Evolutionary conservation across 2,113 vertebrate species (phyloP), one percentile per base, ranked within the genome.

Genomic region (Natator depressus): DNA sequence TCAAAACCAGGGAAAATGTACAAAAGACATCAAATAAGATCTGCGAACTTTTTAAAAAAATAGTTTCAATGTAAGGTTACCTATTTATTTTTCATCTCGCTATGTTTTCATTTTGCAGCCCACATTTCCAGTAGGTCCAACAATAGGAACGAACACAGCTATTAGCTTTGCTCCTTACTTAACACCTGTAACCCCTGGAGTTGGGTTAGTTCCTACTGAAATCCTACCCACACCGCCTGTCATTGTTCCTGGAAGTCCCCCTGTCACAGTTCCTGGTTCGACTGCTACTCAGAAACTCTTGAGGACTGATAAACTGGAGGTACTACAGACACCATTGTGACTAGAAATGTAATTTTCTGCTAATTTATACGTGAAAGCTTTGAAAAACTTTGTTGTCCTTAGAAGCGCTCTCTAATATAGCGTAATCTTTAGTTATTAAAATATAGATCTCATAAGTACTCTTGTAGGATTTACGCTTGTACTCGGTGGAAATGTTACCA

Each of bases 221-320:
- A 99, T 99, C 98, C 98, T 99, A 72, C 99, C 99, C 96, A 99
- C 98, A 49, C 98, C 98, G 54, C 98, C 98, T 4, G 98, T 99
- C 86, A 98, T 99, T 93, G 98, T 99, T 97, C 98, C 99, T 57
- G 99, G 99, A 97, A 99, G 98, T 94, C 98, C 99, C 51, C 98
- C 99, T 2, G 98, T 99, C 95, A 99, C 99, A 88, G 98, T 99
- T 86, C 98, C 99, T 89, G 98, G 98, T 97, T 99, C 99, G 84
- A 98, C 99, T 94, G 98, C 99, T 93, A 99, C 99, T 94, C 99
- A 99, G 98, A 99, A 99, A 97, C 99, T 99, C 93, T 99, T 99
- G 98, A 99, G 99, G 97, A 98, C 99, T 96, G 99, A 99, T 98
- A 99, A 99, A 97, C 97, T 99, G 93, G 99, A 99, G 99, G 99